Conservation (phyloP, 2,797 vertebrate species). For the Halcyon chelicuti region DNA sequence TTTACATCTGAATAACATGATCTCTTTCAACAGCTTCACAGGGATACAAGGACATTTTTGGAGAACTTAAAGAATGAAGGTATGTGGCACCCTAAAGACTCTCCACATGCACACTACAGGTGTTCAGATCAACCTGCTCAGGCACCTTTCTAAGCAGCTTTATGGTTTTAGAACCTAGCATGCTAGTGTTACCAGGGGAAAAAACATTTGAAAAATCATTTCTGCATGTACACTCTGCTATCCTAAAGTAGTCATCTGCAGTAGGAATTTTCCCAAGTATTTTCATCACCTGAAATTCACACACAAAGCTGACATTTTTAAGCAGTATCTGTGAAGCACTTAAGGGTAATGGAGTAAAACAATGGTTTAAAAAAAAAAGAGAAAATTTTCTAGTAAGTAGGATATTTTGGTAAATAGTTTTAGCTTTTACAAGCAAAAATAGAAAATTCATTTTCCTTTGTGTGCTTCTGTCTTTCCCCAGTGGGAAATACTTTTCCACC, state of each 20-base stretch:
- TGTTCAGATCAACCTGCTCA: neutral
- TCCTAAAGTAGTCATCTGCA: neutral
- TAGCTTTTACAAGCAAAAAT: neutral
- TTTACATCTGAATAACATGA: neutral
- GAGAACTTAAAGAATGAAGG: neutral
- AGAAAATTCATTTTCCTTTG: neutral
- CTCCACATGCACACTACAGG: neutral
- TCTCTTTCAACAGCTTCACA: neutral
- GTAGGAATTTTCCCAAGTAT: neutral
- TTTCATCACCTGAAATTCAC: neutral
- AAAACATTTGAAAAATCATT: neutral
- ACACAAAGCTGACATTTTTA: neutral
- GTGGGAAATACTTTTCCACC: neutral
- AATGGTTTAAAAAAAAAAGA: neutral
- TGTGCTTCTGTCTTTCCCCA: neutral
- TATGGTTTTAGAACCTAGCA: neutral
- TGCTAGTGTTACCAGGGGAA: neutral
- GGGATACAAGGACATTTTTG: neutral
- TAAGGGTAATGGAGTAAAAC: neutral
- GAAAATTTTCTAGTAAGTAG: neutral
- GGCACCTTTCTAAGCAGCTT: neutral
- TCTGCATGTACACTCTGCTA: neutral
- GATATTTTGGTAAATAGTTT: neutral
- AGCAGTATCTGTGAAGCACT: neutral
- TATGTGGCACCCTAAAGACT: slow-evolving; percentile 4